Conservation (phyloP, 2,113 vertebrate species). For the Gallinago undulata region DNA sequence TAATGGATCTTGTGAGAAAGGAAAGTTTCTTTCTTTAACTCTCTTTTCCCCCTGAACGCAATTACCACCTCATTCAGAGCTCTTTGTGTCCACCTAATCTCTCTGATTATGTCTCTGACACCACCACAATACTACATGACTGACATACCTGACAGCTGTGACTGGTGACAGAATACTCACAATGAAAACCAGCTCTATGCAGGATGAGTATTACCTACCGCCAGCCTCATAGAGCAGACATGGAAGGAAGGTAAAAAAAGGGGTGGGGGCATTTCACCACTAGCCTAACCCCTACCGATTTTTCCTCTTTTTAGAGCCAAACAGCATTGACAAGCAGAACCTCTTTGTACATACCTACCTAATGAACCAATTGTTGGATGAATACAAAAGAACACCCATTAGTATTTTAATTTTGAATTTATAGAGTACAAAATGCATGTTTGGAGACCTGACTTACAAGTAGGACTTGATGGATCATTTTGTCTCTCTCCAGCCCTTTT, state of each 20-base stretch:
- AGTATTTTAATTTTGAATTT: slow-evolving; percentile 59
- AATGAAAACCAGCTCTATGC: slow-evolving; percentile 65
- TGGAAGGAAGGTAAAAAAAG: slow-evolving; percentile 59
- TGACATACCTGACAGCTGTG: slow-evolving; percentile 79
- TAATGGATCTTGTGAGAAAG: slow-evolving; percentile 77
- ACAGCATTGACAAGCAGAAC: slow-evolving; percentile 39
- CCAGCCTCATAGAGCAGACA: slow-evolving; percentile 37
- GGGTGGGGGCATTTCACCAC: slow-evolving; percentile 38
- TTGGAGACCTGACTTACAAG: slow-evolving; percentile 43
- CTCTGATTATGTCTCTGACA: slow-evolving; percentile 76
- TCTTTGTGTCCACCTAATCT: slow-evolving; percentile 79
- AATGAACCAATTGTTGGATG: slow-evolving; percentile 51
- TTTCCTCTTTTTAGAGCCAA: slow-evolving; percentile 55
- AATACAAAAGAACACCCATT: slow-evolving; percentile 53
- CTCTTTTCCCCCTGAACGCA: slow-evolving; percentile 71
- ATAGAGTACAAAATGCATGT: slow-evolving; percentile 40
- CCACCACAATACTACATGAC: slow-evolving; percentile 73
- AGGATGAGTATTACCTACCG: slow-evolving; percentile 70
- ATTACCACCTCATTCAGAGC: slow-evolving; percentile 76
- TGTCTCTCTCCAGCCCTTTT: slow-evolving; percentile 11
- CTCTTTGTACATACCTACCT: slow-evolving; percentile 61
- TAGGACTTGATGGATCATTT: slow-evolving; percentile 34
- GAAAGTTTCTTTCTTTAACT: slow-evolving; percentile 77
- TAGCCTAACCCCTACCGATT: slow-evolving; percentile 41
- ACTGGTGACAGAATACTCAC: slow-evolving; percentile 68